These are phyloP conservation scores for Heptranchias perlo DNA, from an alignment of 2,113 vertebrate species.

Conservation along the genomic window DNA sequence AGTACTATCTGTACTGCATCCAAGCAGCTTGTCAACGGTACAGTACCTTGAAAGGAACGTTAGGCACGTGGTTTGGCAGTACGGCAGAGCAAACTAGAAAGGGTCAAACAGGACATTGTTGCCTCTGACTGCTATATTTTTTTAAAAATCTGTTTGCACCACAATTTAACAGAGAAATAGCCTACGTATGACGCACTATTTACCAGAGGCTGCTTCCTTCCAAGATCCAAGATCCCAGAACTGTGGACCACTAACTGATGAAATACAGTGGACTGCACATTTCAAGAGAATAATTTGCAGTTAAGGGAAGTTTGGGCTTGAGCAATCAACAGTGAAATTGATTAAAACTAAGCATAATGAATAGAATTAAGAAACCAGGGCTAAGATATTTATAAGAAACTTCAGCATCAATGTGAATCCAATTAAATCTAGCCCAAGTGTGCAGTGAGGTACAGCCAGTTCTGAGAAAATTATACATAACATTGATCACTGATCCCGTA, in stretches of 20 bases:
- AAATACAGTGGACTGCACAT: not conserved
- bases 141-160: not conserved
- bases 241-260: not conserved
- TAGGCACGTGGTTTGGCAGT: not conserved
- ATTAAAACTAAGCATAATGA: not conserved
- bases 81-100: not conserved
- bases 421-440: not conserved
- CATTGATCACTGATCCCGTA: not conserved
- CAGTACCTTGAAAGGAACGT: not conserved
- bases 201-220: not conserved
- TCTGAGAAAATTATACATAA: not conserved
- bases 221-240: not conserved
- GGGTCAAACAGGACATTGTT: not conserved
- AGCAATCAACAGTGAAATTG: not conserved
- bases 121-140: not conserved
- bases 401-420: not conserved
- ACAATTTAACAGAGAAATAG: not conserved
- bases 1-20: not conserved
- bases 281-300: not conserved
- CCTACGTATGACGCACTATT: not conserved
- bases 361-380: not conserved
- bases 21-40: not conserved
- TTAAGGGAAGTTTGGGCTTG: not conserved
- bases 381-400: not conserved
- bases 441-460: not conserved